Percentiles rank a stretch among this genome's conserved stretches.
Conservation (phyloP, 2,797 vertebrate genomes). For the Gymnocypris eckloni region DNA sequence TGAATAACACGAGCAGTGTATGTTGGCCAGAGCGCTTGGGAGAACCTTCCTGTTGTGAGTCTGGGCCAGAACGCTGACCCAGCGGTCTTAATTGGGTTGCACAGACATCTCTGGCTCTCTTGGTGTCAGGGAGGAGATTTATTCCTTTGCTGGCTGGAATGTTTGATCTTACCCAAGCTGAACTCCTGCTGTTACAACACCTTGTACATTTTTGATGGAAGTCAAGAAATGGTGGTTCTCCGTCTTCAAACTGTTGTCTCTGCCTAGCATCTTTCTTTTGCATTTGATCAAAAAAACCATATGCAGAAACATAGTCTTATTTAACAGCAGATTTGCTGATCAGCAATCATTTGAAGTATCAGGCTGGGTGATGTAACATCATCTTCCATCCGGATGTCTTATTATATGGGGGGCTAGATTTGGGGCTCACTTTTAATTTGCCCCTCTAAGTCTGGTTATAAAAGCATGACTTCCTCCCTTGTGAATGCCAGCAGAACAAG, state of each 20-base stretch:
- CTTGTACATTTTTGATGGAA: constrained; percentile 28
- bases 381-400: constrained; percentile 19
- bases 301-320: neutral
- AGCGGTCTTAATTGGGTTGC: constrained; percentile 70
- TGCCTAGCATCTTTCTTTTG: neutral
- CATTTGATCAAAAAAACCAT: neutral
- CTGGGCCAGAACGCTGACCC: constrained; percentile 64
- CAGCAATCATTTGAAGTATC: constrained; percentile 17
- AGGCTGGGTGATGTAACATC: constrained; percentile 12
- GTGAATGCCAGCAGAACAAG: constrained; percentile 55
- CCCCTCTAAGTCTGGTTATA: constrained; percentile 49
- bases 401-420: neutral
- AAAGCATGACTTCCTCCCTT: constrained; percentile 47
- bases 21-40: constrained; percentile 4
- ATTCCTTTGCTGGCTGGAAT: constrained; percentile 60
- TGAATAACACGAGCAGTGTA: constrained; percentile 7
- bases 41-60: constrained; percentile 24
- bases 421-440: constrained; percentile 44
- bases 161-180: constrained; percentile 64
- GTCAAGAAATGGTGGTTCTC: neutral
- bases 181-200: constrained; percentile 54
- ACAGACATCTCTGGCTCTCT: constrained; percentile 50
- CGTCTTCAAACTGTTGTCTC: neutral
- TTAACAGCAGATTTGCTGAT: constrained; percentile 31
- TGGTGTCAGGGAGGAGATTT: constrained; percentile 65